phyloP scores from a whole-genome alignment of 2,888 invertebrate genomes.

The Colletes collaris region DNA sequence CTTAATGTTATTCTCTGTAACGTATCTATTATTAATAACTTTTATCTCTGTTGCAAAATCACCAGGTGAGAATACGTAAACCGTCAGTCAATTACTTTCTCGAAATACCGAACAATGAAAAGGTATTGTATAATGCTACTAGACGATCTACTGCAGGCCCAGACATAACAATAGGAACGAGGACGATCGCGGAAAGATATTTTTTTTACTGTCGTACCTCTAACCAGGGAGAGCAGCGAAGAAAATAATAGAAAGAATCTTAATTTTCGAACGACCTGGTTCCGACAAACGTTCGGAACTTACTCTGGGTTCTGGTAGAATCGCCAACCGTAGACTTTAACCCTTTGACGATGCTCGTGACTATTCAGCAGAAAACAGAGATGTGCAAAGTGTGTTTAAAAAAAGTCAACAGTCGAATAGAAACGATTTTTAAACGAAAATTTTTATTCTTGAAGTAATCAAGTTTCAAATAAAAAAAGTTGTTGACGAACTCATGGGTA shows the following conservation, averaged over 20 bases:
- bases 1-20: no score
- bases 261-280: background rate
- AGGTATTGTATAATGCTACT: background rate
- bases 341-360: background rate
- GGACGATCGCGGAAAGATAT: constrained; percentile 11
- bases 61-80: no score
- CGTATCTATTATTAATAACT: no score
- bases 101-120: constrained; percentile 1
- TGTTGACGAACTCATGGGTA: no score
- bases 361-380: no score
- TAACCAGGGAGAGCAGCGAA: background rate
- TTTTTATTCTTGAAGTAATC: no score
- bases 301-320: constrained; percentile 12
- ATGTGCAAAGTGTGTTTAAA: no score
- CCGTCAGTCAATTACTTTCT: constrained; percentile 11
- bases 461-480: no score
- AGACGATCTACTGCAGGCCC: constrained; percentile 2
- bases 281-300: background rate
- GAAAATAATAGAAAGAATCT: background rate
- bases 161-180: background rate
- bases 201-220: constrained; percentile 22
- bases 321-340: background rate
- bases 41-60: no score
- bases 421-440: no score
- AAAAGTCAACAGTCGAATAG: no score